Conservation (phyloP, 2,888 invertebrate genomes). For the Muscina levida region DNA sequence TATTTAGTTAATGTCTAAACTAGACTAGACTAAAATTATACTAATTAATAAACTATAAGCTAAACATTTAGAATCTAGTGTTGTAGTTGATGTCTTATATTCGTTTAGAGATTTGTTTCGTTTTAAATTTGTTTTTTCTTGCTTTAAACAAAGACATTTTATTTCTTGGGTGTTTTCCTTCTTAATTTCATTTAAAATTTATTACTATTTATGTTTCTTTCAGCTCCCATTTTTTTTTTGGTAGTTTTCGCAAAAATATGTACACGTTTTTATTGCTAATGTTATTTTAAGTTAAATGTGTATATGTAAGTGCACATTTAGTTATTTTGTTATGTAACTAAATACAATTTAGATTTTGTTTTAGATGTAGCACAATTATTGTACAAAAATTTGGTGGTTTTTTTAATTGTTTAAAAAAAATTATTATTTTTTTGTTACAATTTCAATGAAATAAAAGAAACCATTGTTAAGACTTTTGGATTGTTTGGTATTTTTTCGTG, state of each 20-base stretch:
- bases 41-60: slow-evolving; percentile 33
- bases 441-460: slow-evolving; percentile 45
- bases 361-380: no score
- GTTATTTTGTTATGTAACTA: background rate
- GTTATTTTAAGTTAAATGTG: background rate
- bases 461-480: slow-evolving; percentile 47
- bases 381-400: background rate
- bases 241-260: slow-evolving; percentile 2
- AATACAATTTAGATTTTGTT: background rate
- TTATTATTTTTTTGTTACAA: no score
- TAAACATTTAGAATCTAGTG: slow-evolving; percentile 57
- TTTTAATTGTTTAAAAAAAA: background rate
- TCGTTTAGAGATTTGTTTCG: slow-evolving; percentile 3
- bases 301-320: slow-evolving; percentile 18
- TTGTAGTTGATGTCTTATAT: slow-evolving; percentile 18
- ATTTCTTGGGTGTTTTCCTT: no score
- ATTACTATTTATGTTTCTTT: background rate
- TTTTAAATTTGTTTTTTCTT: background rate
- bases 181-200: background rate
- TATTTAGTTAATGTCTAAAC: slow-evolving; percentile 21
- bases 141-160: background rate
- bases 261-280: slow-evolving; percentile 3
- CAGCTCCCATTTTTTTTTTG: background rate
- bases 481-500: background rate
- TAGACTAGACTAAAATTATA: slow-evolving; percentile 39